A percentile compares a stretch with the other conserved stretches of the same genome.
Conservation (phyloP, 2,113 vertebrate species). For the Rhombomys opimus region DNA sequence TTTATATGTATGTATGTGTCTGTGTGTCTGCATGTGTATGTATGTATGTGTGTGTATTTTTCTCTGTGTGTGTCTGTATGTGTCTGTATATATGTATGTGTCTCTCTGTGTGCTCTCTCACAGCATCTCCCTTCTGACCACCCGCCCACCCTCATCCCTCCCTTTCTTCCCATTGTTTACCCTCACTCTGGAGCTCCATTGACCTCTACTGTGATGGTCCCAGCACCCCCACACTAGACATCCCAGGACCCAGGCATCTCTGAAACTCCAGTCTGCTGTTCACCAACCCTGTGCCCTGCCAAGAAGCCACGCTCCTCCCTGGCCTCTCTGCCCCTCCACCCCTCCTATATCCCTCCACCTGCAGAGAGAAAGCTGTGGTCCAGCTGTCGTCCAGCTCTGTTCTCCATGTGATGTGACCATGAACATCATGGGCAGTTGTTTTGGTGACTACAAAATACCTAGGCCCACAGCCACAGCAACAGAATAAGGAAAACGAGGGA, state of each 20-base stretch:
- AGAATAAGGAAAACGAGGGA: not conserved
- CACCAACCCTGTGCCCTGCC: not conserved
- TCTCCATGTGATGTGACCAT: not conserved
- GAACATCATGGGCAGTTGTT: not conserved
- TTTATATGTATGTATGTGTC: not conserved
- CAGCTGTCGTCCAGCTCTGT: not conserved
- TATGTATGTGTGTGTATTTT: not conserved
- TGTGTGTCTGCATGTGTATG: not conserved
- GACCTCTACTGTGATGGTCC: not conserved
- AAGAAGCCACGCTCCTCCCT: not conserved
- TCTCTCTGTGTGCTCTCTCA: not conserved
- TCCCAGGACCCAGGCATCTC: not conserved
- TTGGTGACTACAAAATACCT: not conserved
- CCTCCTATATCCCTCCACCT: not conserved
- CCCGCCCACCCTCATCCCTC: not conserved
- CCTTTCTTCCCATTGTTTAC: too few relatives aligned
- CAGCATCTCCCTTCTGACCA: not conserved
- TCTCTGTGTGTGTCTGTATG: not conserved
- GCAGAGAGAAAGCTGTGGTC: not conserved
- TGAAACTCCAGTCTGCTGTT: not conserved
- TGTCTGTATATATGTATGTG: not conserved
- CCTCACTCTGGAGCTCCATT: not conserved
- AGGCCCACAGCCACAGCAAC: not conserved
- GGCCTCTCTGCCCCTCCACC: not conserved
- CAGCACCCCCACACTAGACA: fast-evolving